Evolutionary conservation across 2,888 invertebrate species (phyloP).

Genomic region (Tenthredo notha): DNA sequence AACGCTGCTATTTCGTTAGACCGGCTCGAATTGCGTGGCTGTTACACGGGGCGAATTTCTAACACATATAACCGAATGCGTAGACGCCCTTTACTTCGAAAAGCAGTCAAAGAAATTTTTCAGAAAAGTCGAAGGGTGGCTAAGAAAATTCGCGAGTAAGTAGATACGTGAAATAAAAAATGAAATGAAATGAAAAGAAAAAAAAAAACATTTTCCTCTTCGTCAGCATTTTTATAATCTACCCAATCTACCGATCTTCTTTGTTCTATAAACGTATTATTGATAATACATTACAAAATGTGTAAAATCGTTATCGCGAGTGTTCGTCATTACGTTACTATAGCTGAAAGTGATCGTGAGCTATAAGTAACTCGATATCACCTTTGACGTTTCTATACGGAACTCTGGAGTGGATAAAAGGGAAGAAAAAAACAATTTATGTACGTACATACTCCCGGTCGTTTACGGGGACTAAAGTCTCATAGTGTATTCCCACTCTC

Average conservation of each 20-base stretch:
- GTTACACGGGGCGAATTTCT: constrained; percentile 16
- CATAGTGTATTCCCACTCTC: background rate
- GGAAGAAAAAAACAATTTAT: background rate
- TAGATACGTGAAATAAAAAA: background rate
- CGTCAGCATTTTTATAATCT: constrained; percentile 6
- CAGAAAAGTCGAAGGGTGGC: constrained; percentile 25
- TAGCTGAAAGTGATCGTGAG: background rate
- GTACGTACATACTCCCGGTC: background rate
- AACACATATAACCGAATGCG: constrained; percentile 33
- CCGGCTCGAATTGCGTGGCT: constrained; percentile 45
- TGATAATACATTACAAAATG: background rate
- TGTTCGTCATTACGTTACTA: background rate
- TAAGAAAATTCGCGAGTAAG: constrained; percentile 6
- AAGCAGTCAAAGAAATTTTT: constrained; percentile 50
- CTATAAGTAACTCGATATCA: constrained; percentile 9
- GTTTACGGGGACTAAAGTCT: background rate
- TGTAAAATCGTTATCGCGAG: background rate
- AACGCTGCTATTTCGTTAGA: constrained; percentile 49
- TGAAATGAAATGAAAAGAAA: too few species aligned
- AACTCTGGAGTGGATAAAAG: background rate
- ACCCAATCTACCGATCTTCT: background rate
- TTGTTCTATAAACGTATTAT: background rate
- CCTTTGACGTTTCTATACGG: background rate
- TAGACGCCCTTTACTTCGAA: constrained; percentile 23
- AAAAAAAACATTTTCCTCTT: background rate